Conservation (phyloP, 2,797 vertebrate species). For the Anniella stebbinsi region DNA sequence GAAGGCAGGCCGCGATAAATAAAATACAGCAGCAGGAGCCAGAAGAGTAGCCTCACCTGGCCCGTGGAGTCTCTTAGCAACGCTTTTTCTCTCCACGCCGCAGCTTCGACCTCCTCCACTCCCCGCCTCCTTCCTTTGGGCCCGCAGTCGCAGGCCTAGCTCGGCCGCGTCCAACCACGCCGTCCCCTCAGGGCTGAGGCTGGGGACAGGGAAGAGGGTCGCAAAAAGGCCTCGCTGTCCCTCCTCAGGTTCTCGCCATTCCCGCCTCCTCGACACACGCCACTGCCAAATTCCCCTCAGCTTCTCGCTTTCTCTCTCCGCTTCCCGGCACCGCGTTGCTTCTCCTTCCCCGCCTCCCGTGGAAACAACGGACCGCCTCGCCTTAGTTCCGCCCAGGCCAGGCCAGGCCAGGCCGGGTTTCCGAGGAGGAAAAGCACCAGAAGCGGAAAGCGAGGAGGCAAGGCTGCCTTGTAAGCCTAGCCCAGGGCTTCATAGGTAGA, state of each 20-base stretch:
- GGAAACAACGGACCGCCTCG: not conserved
- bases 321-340: not conserved
- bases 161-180: not conserved
- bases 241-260: not conserved
- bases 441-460: too few species aligned
- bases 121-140: too few species aligned
- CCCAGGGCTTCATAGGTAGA: too few species aligned
- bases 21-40: not conserved
- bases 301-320: not conserved
- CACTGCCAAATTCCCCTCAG: not conserved
- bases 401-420: not conserved
- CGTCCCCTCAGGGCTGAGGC: not conserved
- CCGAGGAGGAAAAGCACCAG: not conserved
- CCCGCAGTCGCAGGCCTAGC: not conserved
- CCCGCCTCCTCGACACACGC: too few species aligned
- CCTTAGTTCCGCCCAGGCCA: constrained; percentile 1
- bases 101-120: accelerated
- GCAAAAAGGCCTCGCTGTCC: too few species aligned
- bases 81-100: not conserved
- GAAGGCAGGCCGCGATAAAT: not conserved
- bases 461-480: too few species aligned
- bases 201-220: accelerated
- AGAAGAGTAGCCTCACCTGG: not conserved
- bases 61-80: not conserved
- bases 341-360: not conserved